Evolutionary conservation across 2,797 vertebrate genomes (phyloP).

Genomic region (Microctenopoma steveboyesi): DNA sequence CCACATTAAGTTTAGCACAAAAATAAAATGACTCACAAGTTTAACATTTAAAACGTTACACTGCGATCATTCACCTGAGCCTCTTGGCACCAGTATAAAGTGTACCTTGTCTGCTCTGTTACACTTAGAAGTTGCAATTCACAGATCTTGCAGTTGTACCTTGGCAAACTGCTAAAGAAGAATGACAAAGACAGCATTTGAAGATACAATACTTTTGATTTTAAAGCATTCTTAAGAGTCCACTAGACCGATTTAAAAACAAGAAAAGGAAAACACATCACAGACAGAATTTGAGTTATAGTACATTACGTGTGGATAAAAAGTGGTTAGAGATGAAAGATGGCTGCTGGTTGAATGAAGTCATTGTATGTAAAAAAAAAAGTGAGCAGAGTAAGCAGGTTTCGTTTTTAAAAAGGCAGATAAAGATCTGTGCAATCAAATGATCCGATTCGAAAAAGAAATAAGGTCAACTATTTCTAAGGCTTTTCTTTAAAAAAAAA

Average conservation of each 20-base stretch:
- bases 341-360: conserved; percentile 65
- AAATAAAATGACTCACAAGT: conserved; percentile 70
- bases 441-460: conserved; percentile 47
- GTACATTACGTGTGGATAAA: conserved; percentile 44
- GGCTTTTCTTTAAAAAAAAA: conserved; percentile 65
- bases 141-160: conserved; percentile 78
- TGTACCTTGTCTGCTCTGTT: conserved; percentile 66
- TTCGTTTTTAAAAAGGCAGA: conserved; percentile 54
- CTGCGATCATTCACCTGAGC: conserved; percentile 75
- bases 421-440: conserved; percentile 53
- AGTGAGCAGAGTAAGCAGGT: conserved; percentile 43
- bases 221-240: conserved; percentile 68
- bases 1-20: conserved; percentile 68
- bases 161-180: conserved; percentile 72
- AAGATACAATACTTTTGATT: conserved; percentile 62
- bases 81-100: conserved; percentile 72
- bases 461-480: conserved; percentile 64
- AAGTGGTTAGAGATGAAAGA: conserved; percentile 42
- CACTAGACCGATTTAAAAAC: conserved; percentile 45
- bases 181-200: conserved; percentile 67
- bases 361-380: conserved; percentile 40
- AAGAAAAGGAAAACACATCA: conserved; percentile 40
- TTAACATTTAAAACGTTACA: conserved; percentile 64
- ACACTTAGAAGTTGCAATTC: conserved; percentile 54
- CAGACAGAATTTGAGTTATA: conserved; percentile 33